Conservation (phyloP, 2,888 invertebrate genomes). For the Odontomyia ornata region DNA sequence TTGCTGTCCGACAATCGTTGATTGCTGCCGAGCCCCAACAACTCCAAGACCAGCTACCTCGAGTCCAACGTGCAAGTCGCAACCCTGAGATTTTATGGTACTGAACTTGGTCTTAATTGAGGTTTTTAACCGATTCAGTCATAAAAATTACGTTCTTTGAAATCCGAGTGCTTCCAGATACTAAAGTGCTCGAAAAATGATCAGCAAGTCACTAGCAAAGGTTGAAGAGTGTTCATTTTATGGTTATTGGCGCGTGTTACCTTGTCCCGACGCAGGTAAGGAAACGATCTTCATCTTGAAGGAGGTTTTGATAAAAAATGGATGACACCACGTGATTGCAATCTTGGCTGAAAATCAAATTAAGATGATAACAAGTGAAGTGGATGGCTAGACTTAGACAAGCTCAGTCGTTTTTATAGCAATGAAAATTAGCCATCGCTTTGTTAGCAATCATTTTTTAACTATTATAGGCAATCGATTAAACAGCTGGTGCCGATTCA, state of each 20-base stretch:
- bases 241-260: conserved; percentile 42
- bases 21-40: not conserved
- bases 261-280: not conserved
- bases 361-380: too few relatives aligned
- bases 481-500: too few relatives aligned
- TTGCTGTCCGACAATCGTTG: conserved; percentile 19
- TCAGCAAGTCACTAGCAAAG: conserved; percentile 9
- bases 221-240: conserved; percentile 25
- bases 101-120: conserved; percentile 29
- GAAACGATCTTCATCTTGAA: conserved; percentile 9
- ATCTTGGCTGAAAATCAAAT: not conserved
- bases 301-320: conserved; percentile 7
- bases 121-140: conserved; percentile 36
- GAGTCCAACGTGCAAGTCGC: not conserved
- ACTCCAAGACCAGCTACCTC: too few relatives aligned
- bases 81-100: conserved; percentile 16
- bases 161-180: conserved; percentile 25
- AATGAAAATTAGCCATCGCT: too few relatives aligned
- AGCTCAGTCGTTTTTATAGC: too few relatives aligned
- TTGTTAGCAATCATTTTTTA: too few relatives aligned
- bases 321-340: conserved; percentile 19
- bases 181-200: not conserved
- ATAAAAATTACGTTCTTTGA: conserved; percentile 26
- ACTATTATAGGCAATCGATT: too few relatives aligned
- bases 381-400: too few relatives aligned